These are phyloP conservation scores for Cerastis leucographa DNA, from an alignment of 2,888 invertebrate genomes.

Conservation along the genomic window DNA sequence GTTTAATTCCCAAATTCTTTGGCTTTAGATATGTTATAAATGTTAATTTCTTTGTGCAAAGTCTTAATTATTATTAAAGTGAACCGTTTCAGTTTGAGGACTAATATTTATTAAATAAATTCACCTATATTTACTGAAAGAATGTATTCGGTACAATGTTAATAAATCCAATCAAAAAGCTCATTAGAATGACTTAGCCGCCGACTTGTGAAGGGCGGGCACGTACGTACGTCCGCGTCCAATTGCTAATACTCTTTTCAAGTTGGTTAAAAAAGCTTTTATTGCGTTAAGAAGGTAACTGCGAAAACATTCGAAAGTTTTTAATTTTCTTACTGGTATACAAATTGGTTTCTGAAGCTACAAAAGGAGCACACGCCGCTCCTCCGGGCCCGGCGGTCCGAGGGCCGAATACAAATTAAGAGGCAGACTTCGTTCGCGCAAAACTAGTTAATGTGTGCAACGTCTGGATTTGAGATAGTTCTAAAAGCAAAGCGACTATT, in stretches of 20 bases:
- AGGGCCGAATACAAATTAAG: slow-evolving; percentile 88
- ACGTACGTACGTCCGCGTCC: slow-evolving; percentile 37
- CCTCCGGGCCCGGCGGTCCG: slow-evolving; percentile 77
- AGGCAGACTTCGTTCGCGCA: slow-evolving; percentile 81
- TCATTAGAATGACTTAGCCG: slow-evolving; percentile 50
- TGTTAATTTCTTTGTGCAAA: slow-evolving; percentile 77
- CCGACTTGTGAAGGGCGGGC: slow-evolving; percentile 23
- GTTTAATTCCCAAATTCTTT: slow-evolving; percentile 86
- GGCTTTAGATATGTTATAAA: slow-evolving; percentile 76
- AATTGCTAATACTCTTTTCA: slow-evolving; percentile 57
- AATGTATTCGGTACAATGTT: slow-evolving; percentile 21
- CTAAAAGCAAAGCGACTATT: slow-evolving; percentile 72
- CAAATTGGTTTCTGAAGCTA: slow-evolving; percentile 88
- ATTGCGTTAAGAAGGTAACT: slow-evolving; percentile 77
- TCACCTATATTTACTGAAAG: slow-evolving; percentile 13
- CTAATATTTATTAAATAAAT: slow-evolving; percentile 50
- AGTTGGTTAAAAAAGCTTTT: slow-evolving; percentile 73
- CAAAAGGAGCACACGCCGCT: slow-evolving; percentile 85
- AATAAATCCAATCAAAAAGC: slow-evolving; percentile 39
- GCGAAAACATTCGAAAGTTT: slow-evolving; percentile 82
- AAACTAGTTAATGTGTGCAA: slow-evolving; percentile 86
- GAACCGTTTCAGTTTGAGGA: slow-evolving; percentile 42
- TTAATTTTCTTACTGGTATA: slow-evolving; percentile 88
- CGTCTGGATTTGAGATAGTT: slow-evolving; percentile 82
- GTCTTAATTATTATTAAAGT: slow-evolving; percentile 65